Conservation (phyloP, 1,140 invertebrate species). For the Drosophila sechellia region DNA sequence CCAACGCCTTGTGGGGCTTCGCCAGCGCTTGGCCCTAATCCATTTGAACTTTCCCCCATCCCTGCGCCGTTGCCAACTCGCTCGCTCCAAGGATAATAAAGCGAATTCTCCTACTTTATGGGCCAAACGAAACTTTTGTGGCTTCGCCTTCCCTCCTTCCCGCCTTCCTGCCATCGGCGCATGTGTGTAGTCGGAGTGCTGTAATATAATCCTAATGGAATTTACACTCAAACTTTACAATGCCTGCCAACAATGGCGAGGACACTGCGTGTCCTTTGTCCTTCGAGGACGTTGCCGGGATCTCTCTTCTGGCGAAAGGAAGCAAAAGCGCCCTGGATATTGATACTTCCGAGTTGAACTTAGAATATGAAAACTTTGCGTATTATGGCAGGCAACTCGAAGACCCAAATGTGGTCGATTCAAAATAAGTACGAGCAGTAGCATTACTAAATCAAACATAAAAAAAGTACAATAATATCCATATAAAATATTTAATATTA, state of each 20-base stretch:
- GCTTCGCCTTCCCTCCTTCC: slow-evolving; percentile 54
- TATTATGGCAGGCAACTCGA: no score
- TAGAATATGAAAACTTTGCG: no score
- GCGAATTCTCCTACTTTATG: slow-evolving; percentile 70
- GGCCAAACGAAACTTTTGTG: slow-evolving; percentile 66
- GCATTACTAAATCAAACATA: no score
- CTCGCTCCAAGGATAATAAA: slow-evolving; percentile 71
- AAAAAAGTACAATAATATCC: no score
- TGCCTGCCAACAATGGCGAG: slow-evolving; percentile 45
- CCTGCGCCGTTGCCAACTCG: slow-evolving; percentile 22
- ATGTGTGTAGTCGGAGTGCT: slow-evolving; percentile 23
- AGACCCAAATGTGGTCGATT: no score
- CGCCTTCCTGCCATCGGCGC: background rate
- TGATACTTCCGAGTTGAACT: slow-evolving; percentile 16
- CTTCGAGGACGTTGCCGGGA: background rate
- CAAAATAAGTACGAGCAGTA: no score
- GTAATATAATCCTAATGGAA: slow-evolving; percentile 83
- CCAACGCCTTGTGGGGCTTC: slow-evolving; percentile 73
- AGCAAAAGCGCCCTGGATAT: background rate
- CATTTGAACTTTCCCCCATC: slow-evolving; percentile 64
- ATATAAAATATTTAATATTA: background rate
- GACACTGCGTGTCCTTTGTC: slow-evolving; percentile 61
- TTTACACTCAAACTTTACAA: slow-evolving; percentile 78
- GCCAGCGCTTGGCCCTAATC: slow-evolving; percentile 66
- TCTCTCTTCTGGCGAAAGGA: slow-evolving; percentile 1